Percentiles rank a stretch among this genome's conserved stretches.
These are phyloP conservation scores for Sebastes alutus DNA, from an alignment of 2,797 vertebrate species.

Conservation along the genomic window DNA sequence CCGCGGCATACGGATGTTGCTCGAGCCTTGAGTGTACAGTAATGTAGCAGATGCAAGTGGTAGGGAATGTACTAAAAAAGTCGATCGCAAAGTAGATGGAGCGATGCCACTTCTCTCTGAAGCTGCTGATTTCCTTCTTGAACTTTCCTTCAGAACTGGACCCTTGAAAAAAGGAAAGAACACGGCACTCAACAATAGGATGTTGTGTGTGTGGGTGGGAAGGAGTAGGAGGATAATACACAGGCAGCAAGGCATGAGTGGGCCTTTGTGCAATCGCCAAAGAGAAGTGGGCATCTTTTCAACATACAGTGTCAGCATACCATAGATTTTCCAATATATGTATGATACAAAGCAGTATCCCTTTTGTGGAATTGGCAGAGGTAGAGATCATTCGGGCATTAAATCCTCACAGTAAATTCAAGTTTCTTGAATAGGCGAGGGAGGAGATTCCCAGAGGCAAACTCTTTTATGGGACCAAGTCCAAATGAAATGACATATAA, in stretches of 20 bases:
- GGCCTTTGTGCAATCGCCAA: conserved; percentile 46
- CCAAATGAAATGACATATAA: not conserved
- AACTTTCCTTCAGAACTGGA: conserved; percentile 33
- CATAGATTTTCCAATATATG: conserved; percentile 44
- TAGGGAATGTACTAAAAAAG: not conserved
- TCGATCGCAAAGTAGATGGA: not conserved
- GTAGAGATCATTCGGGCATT: conserved; percentile 26
- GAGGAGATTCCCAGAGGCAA: conserved; percentile 23
- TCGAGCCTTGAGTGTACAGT: not conserved
- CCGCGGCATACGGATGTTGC: conserved; percentile 22
- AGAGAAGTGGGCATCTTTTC: conserved; percentile 51
- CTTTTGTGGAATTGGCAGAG: conserved; percentile 47
- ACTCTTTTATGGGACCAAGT: not conserved
- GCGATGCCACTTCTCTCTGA: conserved; percentile 6
- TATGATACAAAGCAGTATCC: conserved; percentile 15
- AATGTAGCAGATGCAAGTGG: not conserved
- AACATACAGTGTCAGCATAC: conserved; percentile 15
- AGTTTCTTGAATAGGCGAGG: conserved; percentile 32
- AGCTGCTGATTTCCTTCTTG: conserved; percentile 38
- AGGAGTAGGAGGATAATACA: conserved; percentile 59
- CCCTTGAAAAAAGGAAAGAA: conserved; percentile 28
- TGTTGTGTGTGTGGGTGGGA: conserved; percentile 42
- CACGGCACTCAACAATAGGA: conserved; percentile 42
- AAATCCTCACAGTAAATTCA: conserved; percentile 50
- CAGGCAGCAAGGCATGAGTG: conserved; percentile 32